Conservation (phyloP, 2,113 vertebrate species). For the Amia ocellicauda region DNA sequence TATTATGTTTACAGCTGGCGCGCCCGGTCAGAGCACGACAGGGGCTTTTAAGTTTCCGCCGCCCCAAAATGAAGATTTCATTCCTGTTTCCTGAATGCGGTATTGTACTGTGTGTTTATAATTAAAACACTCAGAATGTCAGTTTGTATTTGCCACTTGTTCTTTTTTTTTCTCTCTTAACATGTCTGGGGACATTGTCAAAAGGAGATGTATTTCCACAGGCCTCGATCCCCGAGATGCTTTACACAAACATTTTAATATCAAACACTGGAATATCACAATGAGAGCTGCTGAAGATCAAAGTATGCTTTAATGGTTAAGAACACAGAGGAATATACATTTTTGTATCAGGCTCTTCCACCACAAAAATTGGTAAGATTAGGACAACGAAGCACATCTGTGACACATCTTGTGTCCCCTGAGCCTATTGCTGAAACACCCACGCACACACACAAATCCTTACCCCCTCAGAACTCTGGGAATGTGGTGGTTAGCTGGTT, state of each 20-base stretch:
- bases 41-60: too few relatives aligned
- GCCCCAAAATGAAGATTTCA: too few relatives aligned
- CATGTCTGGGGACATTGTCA: conserved; percentile 18
- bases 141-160: conserved; percentile 9
- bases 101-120: conserved; percentile 15
- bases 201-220: conserved; percentile 32
- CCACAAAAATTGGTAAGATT: conserved; percentile 12
- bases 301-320: conserved; percentile 43
- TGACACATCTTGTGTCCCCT: conserved; percentile 16
- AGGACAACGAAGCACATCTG: conserved; percentile 3
- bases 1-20: too few relatives aligned
- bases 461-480: not conserved
- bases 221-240: conserved; percentile 42
- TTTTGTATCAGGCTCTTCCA: conserved; percentile 26
- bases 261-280: conserved; percentile 17
- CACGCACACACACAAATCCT: conserved; percentile 1
- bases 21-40: too few relatives aligned
- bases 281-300: conserved; percentile 32
- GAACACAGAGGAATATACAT: conserved; percentile 42
- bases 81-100: too few relatives aligned
- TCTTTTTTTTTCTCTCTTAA: conserved; percentile 33
- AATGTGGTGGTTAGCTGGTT: not conserved
- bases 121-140: not conserved
- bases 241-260: conserved; percentile 37
- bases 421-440: not conserved